A percentile compares a stretch with the other conserved stretches of the same genome.
Evolutionary conservation across 2,888 invertebrate species (phyloP).

Genomic region (Heliconius ismenius): DNA sequence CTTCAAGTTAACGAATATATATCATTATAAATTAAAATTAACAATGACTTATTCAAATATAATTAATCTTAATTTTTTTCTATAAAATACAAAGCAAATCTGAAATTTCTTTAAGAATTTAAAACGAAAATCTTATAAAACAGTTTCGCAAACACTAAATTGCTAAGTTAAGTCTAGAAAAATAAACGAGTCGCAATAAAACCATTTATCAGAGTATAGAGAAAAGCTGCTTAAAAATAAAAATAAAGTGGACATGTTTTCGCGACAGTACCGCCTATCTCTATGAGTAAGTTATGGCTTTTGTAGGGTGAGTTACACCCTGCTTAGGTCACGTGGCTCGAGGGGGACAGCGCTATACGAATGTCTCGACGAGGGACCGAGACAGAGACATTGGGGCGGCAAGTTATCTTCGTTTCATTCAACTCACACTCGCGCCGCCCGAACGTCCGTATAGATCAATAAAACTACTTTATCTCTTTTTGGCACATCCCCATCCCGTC

Average conservation of each 20-base stretch:
- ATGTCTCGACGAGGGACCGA: conserved; percentile 56
- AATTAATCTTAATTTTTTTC: background rate
- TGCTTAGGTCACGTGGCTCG: conserved; percentile 81
- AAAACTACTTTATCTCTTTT: conserved; percentile 84
- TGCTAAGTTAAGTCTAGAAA: conserved; percentile 30
- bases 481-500: conserved; percentile 82
- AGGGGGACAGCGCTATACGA: conserved; percentile 65
- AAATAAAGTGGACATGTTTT: conserved; percentile 67
- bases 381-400: conserved; percentile 77
- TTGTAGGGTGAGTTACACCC: conserved; percentile 82
- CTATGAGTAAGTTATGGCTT: conserved; percentile 82
- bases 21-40: background rate
- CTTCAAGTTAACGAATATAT: background rate
- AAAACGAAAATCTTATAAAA: conserved; percentile 22
- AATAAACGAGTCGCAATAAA: conserved; percentile 43
- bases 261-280: conserved; percentile 80
- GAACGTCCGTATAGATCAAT: conserved; percentile 83
- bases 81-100: background rate
- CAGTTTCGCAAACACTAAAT: conserved; percentile 28
- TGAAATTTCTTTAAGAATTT: background rate
- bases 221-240: conserved; percentile 59
- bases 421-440: conserved; percentile 80
- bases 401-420: conserved; percentile 83
- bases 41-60: background rate
- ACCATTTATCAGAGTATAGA: conserved; percentile 46